Evolutionary conservation across 2,113 vertebrate genomes (phyloP).

Genomic region (Mormyrus lacerda): DNA sequence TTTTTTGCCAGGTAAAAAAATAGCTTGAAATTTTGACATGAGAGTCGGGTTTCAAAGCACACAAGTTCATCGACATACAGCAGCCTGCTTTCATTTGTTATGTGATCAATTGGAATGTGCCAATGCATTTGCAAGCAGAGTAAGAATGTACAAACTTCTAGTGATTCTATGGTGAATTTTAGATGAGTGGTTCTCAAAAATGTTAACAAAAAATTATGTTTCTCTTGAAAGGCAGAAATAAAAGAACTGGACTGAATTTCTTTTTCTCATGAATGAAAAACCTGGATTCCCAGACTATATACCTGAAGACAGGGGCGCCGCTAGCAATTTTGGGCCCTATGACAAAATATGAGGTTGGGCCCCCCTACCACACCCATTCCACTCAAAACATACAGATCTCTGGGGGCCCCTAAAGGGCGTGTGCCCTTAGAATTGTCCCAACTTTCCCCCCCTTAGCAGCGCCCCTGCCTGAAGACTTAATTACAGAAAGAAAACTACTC

Average conservation of each 20-base stretch:
- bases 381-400: no score
- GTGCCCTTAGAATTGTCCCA: no score
- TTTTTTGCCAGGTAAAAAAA: conserved; percentile 37
- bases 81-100: not conserved
- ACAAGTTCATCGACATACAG: not conserved
- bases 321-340: no score
- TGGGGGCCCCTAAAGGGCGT: no score
- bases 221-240: not conserved
- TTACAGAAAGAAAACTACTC: conserved; percentile 1
- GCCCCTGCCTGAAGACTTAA: not conserved
- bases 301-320: not conserved
- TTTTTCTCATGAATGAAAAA: not conserved
- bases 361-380: no score
- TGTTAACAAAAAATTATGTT: conserved; percentile 36
- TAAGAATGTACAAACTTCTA: not conserved
- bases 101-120: not conserved
- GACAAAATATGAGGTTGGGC: no score
- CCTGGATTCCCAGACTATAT: not conserved
- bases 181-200: conserved; percentile 29
- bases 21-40: conserved; percentile 36
- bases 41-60: conserved; percentile 39
- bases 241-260: not conserved
- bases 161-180: not conserved
- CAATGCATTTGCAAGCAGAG: not conserved
- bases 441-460: no score